Conservation (phyloP, 2,113 vertebrate species). For the Todiramphus saurophagus region DNA sequence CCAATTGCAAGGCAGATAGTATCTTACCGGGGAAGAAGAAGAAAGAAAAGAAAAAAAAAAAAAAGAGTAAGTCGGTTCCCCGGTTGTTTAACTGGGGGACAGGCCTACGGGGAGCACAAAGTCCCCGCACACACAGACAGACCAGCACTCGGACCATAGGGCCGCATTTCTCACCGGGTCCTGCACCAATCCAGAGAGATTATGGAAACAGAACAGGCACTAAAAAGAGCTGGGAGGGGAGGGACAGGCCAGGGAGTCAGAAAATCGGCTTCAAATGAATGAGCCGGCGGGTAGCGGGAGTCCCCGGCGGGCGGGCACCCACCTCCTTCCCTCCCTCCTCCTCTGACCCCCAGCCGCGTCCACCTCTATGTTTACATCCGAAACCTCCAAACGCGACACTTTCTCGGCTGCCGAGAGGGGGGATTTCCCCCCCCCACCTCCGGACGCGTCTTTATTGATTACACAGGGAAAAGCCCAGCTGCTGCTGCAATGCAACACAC, state of each 20-base stretch:
- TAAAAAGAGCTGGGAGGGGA: background rate
- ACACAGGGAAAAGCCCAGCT: constrained; percentile 41
- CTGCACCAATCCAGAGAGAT: constrained; percentile 61
- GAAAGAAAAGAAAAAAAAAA: background rate
- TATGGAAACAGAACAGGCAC: constrained; percentile 40
- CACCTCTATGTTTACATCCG: background rate
- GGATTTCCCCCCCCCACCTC: background rate
- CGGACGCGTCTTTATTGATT: constrained; percentile 57
- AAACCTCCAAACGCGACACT: background rate
- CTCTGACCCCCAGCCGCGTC: background rate
- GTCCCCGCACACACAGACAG: background rate
- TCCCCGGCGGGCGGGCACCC: constrained; percentile 8
- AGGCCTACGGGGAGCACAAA: constrained; percentile 56
- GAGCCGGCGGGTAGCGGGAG: constrained; percentile 24
- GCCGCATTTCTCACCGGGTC: constrained; percentile 57
- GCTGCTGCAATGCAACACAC: constrained; percentile 78
- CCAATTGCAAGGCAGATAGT: constrained; percentile 39
- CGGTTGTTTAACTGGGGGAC: constrained; percentile 11
- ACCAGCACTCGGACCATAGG: constrained; percentile 27
- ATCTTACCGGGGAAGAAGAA: background rate
- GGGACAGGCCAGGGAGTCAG: background rate
- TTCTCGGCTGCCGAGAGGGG: background rate
- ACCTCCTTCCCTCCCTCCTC: background rate
- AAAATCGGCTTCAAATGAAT: constrained; percentile 52
- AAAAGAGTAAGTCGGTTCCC: background rate